Conservation (phyloP, 1,140 invertebrate species). For the Drosophila gunungcola region DNA sequence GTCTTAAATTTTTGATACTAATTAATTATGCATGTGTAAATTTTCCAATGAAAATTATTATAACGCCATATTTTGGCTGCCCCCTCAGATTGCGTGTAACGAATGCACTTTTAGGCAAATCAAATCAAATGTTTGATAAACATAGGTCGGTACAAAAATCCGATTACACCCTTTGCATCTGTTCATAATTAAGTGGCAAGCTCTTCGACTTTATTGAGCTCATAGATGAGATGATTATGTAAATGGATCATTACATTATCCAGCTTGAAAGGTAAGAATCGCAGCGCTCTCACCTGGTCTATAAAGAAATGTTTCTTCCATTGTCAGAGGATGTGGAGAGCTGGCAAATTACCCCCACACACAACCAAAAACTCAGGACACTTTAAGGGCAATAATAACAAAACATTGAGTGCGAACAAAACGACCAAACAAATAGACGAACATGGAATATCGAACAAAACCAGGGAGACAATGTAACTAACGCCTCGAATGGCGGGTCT, state of each 20-base stretch:
- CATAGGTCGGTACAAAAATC: constrained; percentile 25
- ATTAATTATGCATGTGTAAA: constrained; percentile 84
- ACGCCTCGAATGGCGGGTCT: constrained; percentile 31
- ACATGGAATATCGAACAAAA: constrained; percentile 35
- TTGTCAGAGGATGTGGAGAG: background rate
- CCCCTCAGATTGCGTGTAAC: constrained; percentile 12
- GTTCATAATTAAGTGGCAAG: constrained; percentile 5
- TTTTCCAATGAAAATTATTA: constrained; percentile 82
- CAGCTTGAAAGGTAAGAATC: no score
- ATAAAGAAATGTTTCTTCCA: background rate
- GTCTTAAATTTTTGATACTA: constrained; percentile 84
- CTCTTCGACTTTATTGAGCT: constrained; percentile 20
- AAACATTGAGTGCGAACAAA: constrained; percentile 58
- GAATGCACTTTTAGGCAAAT: constrained; percentile 30
- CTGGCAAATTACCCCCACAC: background rate
- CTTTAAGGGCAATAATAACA: constrained; percentile 48
- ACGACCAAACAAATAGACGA: constrained; percentile 46
- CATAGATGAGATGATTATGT: constrained; percentile 62
- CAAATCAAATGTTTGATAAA: constrained; percentile 58
- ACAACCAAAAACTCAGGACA: background rate
- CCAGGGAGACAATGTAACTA: constrained; percentile 47
- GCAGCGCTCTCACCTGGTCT: background rate
- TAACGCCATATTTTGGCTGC: constrained; percentile 72
- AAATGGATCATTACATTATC: constrained; percentile 43
- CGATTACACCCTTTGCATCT: background rate